Evolutionary conservation across 2,888 invertebrate species (phyloP), one percentile per base, ranked within the genome.

Genomic region (Escarpia spicata): DNA sequence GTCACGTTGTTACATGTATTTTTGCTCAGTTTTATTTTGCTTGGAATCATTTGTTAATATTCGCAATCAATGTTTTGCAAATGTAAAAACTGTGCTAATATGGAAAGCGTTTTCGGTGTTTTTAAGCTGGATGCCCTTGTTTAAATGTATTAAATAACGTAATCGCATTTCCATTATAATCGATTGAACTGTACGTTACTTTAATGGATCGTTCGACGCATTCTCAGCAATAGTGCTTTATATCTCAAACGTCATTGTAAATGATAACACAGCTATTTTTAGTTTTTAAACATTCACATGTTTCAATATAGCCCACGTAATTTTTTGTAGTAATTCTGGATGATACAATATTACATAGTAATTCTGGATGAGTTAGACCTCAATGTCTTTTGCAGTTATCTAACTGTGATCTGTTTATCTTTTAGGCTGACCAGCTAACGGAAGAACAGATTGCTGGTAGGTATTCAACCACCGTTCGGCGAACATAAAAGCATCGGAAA

Each of bases 361-460:
- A 37, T 37, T 37, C 0, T 37, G 37, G 37, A 37, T 1, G 37
- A 37, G 37, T 37, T 37, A 37, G 37, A 37, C 37, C 37, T 37
- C 37, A 37, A 1, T 37, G 37, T 37, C 3, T 15, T 75, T 75
- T 75, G n/a, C n/a, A 75, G 2, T 26, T 75, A 26, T 75, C 75
- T 75, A 75, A 75, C 75, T 6, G 75, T 75, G 75, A 19, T 19
- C 75, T 19, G 75, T 75, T 75, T 75, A 75, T 75, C 10, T 75
- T 60, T 91, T 92, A 93, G 93, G 93, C 93, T 90, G 93, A 93
- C 90, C 93, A 93, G 92, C 92, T 93, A 43, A 93, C 93, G 92
- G 93, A 93, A 93, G 93, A 93, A 92, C 93, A 93, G 91, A 93
- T 93, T 92, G 93, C 93, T 92, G 93, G 93, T 93, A 26, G 60